A percentile compares a stretch with the other conserved stretches of the same genome.
Conservation (phyloP, 1,140 invertebrate genomes). For the Pseudomyrmex gracilis region DNA sequence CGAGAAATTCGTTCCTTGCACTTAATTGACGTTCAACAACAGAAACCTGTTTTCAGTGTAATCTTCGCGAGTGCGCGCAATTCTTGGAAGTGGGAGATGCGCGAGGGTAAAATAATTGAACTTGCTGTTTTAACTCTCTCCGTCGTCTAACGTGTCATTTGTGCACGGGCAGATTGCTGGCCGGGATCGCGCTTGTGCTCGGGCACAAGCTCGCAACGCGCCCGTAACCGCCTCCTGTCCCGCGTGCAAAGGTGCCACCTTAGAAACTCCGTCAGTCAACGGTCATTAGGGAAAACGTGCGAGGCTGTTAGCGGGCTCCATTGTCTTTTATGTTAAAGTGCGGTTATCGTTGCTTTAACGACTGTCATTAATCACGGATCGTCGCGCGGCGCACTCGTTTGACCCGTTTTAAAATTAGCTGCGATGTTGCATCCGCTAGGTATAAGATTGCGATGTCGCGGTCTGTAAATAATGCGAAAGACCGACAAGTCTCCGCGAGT, state of each 20-base stretch:
- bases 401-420: slow-evolving; percentile 55
- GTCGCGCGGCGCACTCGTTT: slow-evolving; percentile 43
- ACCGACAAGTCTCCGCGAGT: too few species aligned
- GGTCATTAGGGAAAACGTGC: slow-evolving; percentile 69
- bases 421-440: slow-evolving; percentile 23
- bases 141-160: slow-evolving; percentile 51
- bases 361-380: slow-evolving; percentile 67
- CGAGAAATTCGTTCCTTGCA: too few species aligned
- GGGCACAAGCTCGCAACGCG: slow-evolving; percentile 1
- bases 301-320: slow-evolving; percentile 65
- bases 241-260: slow-evolving; percentile 61
- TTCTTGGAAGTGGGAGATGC: slow-evolving; percentile 44
- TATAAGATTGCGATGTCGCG: slow-evolving; percentile 16
- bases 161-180: slow-evolving; percentile 49
- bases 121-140: slow-evolving; percentile 39
- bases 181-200: slow-evolving; percentile 8
- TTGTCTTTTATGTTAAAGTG: slow-evolving; percentile 79
- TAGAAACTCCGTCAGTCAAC: slow-evolving; percentile 65
- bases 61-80: slow-evolving; percentile 11
- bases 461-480: slow-evolving; percentile 37
- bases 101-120: slow-evolving; percentile 54
- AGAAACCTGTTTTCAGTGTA: neutral
- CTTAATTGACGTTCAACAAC: neutral
- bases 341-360: slow-evolving; percentile 63
- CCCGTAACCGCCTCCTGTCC: slow-evolving; percentile 29